phyloP scores from a whole-genome alignment of 2,888 invertebrate species.

The Strigamia maritima region DNA sequence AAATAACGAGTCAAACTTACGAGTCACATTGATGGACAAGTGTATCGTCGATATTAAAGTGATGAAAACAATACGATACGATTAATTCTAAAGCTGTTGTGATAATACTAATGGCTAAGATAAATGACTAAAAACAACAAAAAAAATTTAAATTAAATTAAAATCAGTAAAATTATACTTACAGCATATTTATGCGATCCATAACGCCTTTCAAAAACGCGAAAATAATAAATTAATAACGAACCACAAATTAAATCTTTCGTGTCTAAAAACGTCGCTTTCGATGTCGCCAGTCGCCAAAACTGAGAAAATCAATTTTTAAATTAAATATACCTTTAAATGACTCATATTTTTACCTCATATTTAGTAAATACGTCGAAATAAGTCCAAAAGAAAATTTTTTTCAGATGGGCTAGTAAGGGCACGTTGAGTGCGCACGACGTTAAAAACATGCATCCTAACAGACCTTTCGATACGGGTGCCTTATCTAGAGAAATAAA shows the following conservation, averaged over 20 bases:
- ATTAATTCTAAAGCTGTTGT: slow-evolving; percentile 53
- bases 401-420: slow-evolving; percentile 51
- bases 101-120: slow-evolving; percentile 53
- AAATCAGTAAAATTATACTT: slow-evolving; percentile 43
- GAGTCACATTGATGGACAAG: slow-evolving; percentile 55
- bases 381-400: slow-evolving; percentile 53
- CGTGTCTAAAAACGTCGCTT: slow-evolving; percentile 56
- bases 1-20: slow-evolving; percentile 50
- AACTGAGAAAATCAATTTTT: slow-evolving; percentile 49
- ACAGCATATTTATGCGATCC: slow-evolving; percentile 57
- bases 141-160: not conserved
- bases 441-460: slow-evolving; percentile 54
- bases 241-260: slow-evolving; percentile 57
- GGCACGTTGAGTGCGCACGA: slow-evolving; percentile 56
- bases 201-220: slow-evolving; percentile 58
- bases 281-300: slow-evolving; percentile 53
- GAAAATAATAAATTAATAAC: slow-evolving; percentile 55
- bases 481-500: slow-evolving; percentile 52
- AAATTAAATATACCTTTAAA: too few relatives aligned
- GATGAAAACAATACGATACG: slow-evolving; percentile 50
- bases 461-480: slow-evolving; percentile 55
- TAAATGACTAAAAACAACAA: slow-evolving; percentile 50
- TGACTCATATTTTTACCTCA: too few relatives aligned
- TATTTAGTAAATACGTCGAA: slow-evolving; percentile 51
- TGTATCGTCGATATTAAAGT: slow-evolving; percentile 49